These are phyloP conservation scores for Hedychridium roseum DNA, from an alignment of 2,888 invertebrate species.

Conservation along the genomic window DNA sequence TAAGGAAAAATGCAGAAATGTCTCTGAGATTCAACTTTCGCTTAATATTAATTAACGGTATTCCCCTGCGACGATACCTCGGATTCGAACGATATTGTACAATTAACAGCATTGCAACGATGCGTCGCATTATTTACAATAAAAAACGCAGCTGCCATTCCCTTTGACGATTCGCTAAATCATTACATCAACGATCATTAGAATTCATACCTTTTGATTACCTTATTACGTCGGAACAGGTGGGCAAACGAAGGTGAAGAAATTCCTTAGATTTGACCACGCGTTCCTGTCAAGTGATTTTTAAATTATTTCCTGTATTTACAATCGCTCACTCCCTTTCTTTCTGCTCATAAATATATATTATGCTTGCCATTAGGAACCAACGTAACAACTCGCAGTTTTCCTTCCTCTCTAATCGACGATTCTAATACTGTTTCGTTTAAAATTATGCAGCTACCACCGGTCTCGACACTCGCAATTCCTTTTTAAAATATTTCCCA, in stretches of 20 bases:
- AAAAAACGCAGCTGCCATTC: conserved; percentile 11
- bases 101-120: conserved; percentile 28
- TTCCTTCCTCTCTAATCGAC: conserved; percentile 33
- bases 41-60: no score
- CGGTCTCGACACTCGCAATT: no score
- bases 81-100: conserved; percentile 23
- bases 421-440: conserved; percentile 41
- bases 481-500: no score
- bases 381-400: conserved; percentile 14
- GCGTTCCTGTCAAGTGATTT: no score
- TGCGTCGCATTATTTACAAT: conserved; percentile 26
- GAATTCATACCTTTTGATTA: no score
- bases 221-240: no score
- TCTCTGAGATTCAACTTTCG: no score
- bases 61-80: no score
- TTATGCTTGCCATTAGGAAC: conserved; percentile 42
- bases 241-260: no score
- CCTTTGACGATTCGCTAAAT: conserved; percentile 8
- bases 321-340: conserved; percentile 21
- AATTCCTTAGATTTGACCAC: neutral
- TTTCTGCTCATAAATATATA: conserved; percentile 32
- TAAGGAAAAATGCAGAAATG: no score
- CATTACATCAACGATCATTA: no score
- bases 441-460: conserved; percentile 24
- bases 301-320: conserved; percentile 25